Conservation (phyloP, 2,113 vertebrate species). For the Hemiprocne comata region DNA sequence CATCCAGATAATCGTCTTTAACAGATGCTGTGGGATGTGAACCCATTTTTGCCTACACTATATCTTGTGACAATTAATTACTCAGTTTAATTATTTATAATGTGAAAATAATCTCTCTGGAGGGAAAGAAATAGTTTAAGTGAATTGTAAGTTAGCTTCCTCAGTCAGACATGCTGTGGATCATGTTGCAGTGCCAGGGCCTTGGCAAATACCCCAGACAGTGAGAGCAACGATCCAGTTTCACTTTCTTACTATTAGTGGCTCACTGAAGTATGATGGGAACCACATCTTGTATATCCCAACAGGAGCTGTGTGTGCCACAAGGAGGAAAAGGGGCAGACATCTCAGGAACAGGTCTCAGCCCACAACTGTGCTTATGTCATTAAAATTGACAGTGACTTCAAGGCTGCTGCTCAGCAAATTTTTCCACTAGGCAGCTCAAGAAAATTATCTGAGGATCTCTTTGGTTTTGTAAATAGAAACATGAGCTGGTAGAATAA, state of each 20-base stretch:
- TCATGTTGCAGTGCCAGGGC: neutral
- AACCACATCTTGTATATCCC: neutral
- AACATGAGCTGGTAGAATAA: neutral
- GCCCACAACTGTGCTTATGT: neutral
- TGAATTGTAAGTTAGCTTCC: neutral
- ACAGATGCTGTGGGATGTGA: neutral
- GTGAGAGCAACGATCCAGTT: neutral
- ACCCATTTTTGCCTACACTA: neutral
- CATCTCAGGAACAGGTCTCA: neutral
- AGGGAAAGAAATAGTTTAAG: neutral
- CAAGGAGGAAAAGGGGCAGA: neutral
- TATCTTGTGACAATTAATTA: neutral
- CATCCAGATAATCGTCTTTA: neutral
- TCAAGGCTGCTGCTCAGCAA: neutral
- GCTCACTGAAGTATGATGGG: neutral
- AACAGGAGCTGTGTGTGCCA: rapidly evolving
- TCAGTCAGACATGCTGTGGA: neutral
- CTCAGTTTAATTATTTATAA: neutral
- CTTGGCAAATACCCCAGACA: neutral
- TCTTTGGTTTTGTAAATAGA: neutral
- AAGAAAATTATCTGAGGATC: neutral
- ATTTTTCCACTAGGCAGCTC: neutral
- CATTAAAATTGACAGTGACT: neutral
- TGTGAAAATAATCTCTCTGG: neutral
- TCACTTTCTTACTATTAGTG: neutral